These are phyloP conservation scores for Alfaro cultratus DNA, from an alignment of 2,797 vertebrate genomes.

Conservation along the genomic window DNA sequence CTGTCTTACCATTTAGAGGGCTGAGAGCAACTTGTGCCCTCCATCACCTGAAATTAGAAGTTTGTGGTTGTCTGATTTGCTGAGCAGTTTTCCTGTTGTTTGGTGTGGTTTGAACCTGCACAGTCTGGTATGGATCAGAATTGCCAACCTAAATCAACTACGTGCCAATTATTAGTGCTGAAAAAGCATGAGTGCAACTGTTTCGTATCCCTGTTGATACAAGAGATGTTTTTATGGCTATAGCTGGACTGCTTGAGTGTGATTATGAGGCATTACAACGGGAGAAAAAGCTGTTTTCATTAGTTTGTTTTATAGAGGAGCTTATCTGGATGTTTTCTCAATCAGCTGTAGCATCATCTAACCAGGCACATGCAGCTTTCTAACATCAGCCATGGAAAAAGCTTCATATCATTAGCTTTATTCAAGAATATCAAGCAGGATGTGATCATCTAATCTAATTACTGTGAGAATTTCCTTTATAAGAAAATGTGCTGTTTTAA, in stretches of 20 bases:
- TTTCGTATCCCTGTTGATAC: constrained; percentile 2
- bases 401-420: constrained; percentile 37
- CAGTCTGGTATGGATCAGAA: constrained; percentile 21
- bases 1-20: constrained; percentile 49
- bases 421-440: constrained; percentile 28
- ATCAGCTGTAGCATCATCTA: constrained; percentile 27
- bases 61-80: constrained; percentile 40
- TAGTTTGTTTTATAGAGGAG: constrained; percentile 2
- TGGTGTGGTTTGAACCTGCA: constrained; percentile 33
- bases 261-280: not conserved
- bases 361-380: constrained; percentile 34
- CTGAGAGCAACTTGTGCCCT: constrained; percentile 60
- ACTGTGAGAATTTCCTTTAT: not conserved
- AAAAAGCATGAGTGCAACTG: not conserved
- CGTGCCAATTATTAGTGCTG: constrained; percentile 16
- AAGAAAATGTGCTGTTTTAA: not conserved
- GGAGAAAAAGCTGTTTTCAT: not conserved
- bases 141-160: constrained; percentile 31
- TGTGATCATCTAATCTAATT: constrained; percentile 15
- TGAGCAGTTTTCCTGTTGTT: constrained; percentile 27
- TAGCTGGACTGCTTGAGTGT: not conserved
- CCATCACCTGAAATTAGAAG: constrained; percentile 56
- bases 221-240: not conserved
- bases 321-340: not conserved
- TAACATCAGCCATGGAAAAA: constrained; percentile 28